Evolutionary conservation across 2,113 vertebrate species (phyloP).

Genomic region (Etheostoma cragini): DNA sequence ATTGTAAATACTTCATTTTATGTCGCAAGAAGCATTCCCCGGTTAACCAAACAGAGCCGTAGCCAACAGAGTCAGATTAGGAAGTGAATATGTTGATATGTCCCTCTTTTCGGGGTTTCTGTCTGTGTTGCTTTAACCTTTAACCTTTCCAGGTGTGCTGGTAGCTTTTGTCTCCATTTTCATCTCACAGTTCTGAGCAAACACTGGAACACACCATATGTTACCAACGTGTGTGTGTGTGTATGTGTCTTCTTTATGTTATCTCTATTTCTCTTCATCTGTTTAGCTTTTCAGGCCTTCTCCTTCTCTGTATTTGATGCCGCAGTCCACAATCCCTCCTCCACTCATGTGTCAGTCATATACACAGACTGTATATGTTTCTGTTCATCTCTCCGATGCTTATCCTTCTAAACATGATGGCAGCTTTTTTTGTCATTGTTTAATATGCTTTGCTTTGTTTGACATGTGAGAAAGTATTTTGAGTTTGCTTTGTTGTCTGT

Average conservation of each 20-base stretch:
- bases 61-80: conserved; percentile 9
- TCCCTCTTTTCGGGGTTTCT: conserved; percentile 26
- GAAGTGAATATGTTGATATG: neutral
- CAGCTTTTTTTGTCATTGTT: conserved; percentile 5
- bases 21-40: neutral
- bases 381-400: conserved; percentile 40
- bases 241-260: neutral
- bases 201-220: conserved; percentile 19
- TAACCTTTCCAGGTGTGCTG: conserved; percentile 29
- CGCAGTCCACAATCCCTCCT: neutral
- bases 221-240: conserved; percentile 12
- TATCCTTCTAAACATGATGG: conserved; percentile 28
- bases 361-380: conserved; percentile 18
- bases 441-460: conserved; percentile 34
- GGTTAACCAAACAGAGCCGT: conserved; percentile 8
- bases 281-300: conserved; percentile 17
- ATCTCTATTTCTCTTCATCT: conserved; percentile 25
- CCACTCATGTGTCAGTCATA: conserved; percentile 2
- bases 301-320: conserved; percentile 8
- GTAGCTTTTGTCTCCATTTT: conserved; percentile 13
- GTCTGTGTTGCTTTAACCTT: conserved; percentile 41
- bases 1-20: neutral
- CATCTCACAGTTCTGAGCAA: conserved; percentile 2
- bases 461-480: conserved; percentile 19
- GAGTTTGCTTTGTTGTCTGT: conserved; percentile 16